Percentiles rank a stretch among this genome's conserved stretches.
Evolutionary conservation across 2,888 invertebrate genomes (phyloP).

Genomic region (Mesochorus sp.): DNA sequence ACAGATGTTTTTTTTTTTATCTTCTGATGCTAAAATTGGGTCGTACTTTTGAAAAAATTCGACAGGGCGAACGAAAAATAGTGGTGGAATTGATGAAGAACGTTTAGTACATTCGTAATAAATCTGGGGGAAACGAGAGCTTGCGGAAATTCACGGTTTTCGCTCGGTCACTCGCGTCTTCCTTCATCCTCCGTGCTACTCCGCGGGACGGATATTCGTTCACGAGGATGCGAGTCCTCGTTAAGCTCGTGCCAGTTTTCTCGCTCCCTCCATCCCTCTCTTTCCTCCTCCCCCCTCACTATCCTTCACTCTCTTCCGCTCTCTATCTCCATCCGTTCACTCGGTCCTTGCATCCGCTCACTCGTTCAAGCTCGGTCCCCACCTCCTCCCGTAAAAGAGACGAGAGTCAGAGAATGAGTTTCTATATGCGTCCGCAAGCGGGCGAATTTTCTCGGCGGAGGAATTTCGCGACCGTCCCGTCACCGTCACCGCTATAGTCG

Average conservation of each 20-base stretch:
- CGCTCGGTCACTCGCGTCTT: constrained; percentile 30
- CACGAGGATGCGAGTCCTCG: constrained; percentile 50
- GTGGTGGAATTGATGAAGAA: no score
- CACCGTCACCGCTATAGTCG: constrained; percentile 12
- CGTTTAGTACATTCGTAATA: no score
- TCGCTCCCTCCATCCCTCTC: neutral
- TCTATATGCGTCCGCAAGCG: no score
- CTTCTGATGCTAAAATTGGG: no score
- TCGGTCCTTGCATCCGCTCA: constrained; percentile 5
- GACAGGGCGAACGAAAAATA: no score
- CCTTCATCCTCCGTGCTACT: constrained; percentile 23
- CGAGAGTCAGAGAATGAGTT: constrained; percentile 26
- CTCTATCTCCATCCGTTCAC: neutral
- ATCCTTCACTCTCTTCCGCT: neutral
- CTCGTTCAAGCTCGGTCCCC: constrained; percentile 24
- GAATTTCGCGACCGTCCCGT: constrained; percentile 43
- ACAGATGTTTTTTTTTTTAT: no score
- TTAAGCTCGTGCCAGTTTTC: constrained; percentile 44
- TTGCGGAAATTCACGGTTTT: constrained; percentile 52
- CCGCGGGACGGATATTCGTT: constrained; percentile 50
- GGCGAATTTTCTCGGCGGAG: constrained; percentile 38
- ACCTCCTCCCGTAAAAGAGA: no score
- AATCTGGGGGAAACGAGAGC: constrained; percentile 41
- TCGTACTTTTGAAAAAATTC: no score
- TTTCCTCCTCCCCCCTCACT: neutral